Conservation (phyloP, 2,888 invertebrate genomes). For the Euphydryas editha region DNA sequence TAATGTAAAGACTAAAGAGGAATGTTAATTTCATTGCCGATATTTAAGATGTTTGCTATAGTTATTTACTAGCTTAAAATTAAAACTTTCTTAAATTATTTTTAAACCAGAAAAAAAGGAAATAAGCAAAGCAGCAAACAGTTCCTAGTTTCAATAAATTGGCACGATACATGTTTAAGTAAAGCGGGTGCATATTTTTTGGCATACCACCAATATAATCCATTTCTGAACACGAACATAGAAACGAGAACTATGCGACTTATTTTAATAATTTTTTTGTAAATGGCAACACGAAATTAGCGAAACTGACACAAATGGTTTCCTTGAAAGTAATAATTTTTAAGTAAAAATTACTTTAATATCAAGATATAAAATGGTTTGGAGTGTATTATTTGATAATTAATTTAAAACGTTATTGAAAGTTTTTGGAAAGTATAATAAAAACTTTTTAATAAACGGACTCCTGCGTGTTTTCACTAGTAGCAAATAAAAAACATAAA, state of each 20-base stretch:
- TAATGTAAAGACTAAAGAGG: too few species aligned
- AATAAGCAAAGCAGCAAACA: not conserved
- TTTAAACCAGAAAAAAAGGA: not conserved
- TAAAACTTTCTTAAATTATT: too few species aligned
- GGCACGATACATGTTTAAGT: conserved; percentile 7
- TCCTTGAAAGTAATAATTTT: too few species aligned
- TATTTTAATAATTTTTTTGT: conserved; percentile 17
- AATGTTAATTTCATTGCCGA: too few species aligned
- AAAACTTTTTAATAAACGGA: not conserved
- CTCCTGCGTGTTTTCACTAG: not conserved
- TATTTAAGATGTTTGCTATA: too few species aligned
- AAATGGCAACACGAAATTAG: not conserved
- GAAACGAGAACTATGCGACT: conserved; percentile 12
- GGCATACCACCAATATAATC: conserved; percentile 32
- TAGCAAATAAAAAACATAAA: not conserved
- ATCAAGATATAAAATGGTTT: too few species aligned
- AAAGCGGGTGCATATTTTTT: conserved; percentile 11
- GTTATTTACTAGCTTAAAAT: too few species aligned
- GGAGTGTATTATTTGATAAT: too few species aligned
- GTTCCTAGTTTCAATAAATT: conserved; percentile 3
- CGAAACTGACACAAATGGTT: too few species aligned
- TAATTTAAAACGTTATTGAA: not conserved
- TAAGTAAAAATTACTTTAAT: too few species aligned
- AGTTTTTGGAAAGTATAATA: not conserved
- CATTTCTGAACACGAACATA: conserved; percentile 13